Evolutionary conservation across 2,113 vertebrate genomes (phyloP).

Genomic region (Holacanthus passer): DNA sequence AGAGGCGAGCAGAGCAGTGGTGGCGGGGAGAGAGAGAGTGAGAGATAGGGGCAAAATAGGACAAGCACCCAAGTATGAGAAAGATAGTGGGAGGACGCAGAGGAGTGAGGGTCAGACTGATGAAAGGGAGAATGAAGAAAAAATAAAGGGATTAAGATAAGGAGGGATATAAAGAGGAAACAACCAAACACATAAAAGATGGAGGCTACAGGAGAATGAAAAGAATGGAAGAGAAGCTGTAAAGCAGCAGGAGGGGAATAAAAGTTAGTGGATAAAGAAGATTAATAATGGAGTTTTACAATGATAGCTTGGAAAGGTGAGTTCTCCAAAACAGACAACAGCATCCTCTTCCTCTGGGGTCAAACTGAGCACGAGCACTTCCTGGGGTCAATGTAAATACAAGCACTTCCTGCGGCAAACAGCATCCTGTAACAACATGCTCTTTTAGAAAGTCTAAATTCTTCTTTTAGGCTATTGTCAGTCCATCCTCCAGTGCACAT

Average conservation of each 20-base stretch:
- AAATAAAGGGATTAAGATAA: conserved; percentile 63
- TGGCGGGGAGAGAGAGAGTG: conserved; percentile 12
- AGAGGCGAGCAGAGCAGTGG: conserved; percentile 46
- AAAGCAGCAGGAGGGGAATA: not conserved
- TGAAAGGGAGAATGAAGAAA: conserved; percentile 55
- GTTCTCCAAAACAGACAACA: not conserved
- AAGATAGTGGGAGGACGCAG: conserved; percentile 27
- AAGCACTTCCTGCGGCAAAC: conserved; percentile 17
- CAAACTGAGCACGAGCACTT: conserved; percentile 56
- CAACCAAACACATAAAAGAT: conserved; percentile 24
- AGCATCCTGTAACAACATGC: not conserved
- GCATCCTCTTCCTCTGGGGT: conserved; percentile 43
- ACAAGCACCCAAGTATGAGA: conserved; percentile 49
- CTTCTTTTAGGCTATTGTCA: not conserved
- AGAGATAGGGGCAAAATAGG: conserved; percentile 50
- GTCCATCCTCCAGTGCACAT: not conserved
- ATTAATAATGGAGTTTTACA: not conserved
- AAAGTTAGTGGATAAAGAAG: not conserved
- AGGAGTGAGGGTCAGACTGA: conserved; percentile 52
- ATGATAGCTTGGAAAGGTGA: conserved; percentile 14
- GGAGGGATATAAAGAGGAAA: conserved; percentile 17
- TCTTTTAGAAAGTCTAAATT: not conserved
- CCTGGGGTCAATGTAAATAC: conserved; percentile 38
- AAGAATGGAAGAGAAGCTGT: not conserved
- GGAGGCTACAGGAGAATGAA: conserved; percentile 11